phyloP scores from a whole-genome alignment of 1,140 invertebrate genomes.

The Pentalonia nigronervosa region DNA sequence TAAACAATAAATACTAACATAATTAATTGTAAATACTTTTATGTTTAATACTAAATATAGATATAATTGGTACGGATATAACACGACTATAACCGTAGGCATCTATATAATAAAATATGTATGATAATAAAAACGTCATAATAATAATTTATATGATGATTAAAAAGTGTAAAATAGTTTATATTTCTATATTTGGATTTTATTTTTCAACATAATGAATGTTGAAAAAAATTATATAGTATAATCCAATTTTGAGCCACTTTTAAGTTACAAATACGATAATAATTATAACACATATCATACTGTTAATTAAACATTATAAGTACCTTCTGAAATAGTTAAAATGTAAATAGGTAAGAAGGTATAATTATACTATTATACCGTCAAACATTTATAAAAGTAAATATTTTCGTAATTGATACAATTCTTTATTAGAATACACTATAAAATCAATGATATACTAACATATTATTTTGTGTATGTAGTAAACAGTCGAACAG shows the following conservation, averaged over 20 bases:
- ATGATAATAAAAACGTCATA: neutral
- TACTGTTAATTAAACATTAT: neutral
- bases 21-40: too few species aligned
- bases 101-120: neutral
- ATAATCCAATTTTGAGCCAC: neutral
- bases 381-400: neutral
- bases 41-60: too few species aligned
- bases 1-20: neutral
- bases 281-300: neutral
- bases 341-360: neutral
- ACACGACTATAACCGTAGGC: neutral
- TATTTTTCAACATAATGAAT: neutral
- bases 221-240: neutral
- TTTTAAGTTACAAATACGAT: neutral
- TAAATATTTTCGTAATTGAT: neutral
- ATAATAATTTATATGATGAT: neutral
- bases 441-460: neutral
- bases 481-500: too few species aligned
- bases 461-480: too few species aligned
- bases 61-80: too few species aligned
- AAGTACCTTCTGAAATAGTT: neutral
- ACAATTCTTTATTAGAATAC: neutral
- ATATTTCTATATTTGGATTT: neutral
- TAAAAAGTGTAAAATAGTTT: neutral
- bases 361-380: too few species aligned